These are phyloP conservation scores for Pararge aegeria DNA, from an alignment of 1,140 invertebrate genomes.

Conservation along the genomic window DNA sequence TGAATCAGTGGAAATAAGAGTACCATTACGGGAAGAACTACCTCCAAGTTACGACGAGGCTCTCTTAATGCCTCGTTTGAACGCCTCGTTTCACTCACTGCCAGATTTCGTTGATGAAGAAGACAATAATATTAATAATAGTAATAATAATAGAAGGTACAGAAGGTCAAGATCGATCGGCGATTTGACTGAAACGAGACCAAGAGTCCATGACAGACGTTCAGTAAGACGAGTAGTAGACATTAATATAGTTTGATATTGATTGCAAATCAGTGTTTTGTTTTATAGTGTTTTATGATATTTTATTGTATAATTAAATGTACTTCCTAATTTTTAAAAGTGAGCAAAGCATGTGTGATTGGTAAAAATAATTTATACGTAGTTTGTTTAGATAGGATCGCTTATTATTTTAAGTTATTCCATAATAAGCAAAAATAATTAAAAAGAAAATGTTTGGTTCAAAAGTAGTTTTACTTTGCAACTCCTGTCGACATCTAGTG, in stretches of 20 bases:
- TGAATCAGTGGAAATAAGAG: conserved; percentile 73
- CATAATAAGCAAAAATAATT: no score
- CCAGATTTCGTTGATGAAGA: conserved; percentile 73
- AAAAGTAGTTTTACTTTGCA: not conserved
- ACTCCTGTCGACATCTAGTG: not conserved
- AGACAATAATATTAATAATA: conserved; percentile 26
- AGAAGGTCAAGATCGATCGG: conserved; percentile 67
- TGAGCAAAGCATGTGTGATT: no score
- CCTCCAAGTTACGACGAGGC: conserved; percentile 88
- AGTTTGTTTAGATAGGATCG: no score
- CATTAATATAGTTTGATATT: conserved; percentile 23
- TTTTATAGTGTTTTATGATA: conserved; percentile 3
- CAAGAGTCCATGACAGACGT: conserved; percentile 52
- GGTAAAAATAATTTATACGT: no score
- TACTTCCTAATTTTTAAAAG: no score
- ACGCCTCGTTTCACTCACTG: conserved; percentile 81
- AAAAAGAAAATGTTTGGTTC: no score
- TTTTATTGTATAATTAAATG: no score
- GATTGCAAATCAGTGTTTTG: no score
- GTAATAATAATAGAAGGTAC: conserved; percentile 28
- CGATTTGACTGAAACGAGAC: conserved; percentile 56
- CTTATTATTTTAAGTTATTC: no score
- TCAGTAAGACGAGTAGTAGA: conserved; percentile 58
- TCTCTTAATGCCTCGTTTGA: conserved; percentile 83
- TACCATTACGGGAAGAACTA: conserved; percentile 81